phyloP scores from a whole-genome alignment of 2,888 invertebrate species.

The Morpho deidamia region DNA sequence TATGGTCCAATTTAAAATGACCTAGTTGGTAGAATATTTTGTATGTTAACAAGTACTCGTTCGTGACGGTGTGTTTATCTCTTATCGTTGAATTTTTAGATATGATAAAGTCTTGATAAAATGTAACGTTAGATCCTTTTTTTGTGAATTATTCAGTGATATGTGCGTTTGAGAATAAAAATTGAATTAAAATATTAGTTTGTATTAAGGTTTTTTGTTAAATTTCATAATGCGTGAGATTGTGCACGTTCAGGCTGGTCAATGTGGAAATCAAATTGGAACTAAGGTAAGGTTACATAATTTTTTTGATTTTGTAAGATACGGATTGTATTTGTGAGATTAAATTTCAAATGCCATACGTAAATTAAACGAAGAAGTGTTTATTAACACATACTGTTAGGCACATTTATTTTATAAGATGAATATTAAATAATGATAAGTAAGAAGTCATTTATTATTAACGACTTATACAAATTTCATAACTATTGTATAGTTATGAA shows the following conservation, averaged over 20 bases:
- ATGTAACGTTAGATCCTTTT: slow-evolving; percentile 6
- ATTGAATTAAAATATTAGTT: slow-evolving; percentile 6
- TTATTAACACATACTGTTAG: no score
- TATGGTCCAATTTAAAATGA: slow-evolving; percentile 3
- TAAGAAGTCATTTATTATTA: no score
- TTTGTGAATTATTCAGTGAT: slow-evolving; percentile 7
- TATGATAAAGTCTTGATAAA: slow-evolving; percentile 11
- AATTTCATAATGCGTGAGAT: slow-evolving; percentile 90
- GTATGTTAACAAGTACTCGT: neutral
- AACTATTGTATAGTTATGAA: no score
- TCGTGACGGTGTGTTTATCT: neutral
- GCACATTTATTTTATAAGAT: no score
- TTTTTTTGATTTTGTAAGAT: neutral
- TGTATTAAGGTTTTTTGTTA: slow-evolving; percentile 8
- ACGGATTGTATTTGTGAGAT: no score
- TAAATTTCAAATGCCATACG: no score
- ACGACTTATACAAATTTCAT: no score
- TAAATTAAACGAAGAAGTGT: no score
- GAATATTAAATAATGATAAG: no score
- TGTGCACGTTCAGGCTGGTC: slow-evolving; percentile 95
- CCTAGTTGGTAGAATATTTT: slow-evolving; percentile 1
- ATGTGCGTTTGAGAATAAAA: slow-evolving; percentile 7
- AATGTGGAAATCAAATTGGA: slow-evolving; percentile 97
- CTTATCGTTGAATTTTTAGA: neutral
- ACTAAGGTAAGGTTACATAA: slow-evolving; percentile 82